A percentile compares a stretch with the other conserved stretches of the same genome.
Evolutionary conservation across 2,888 invertebrate species (phyloP).

Genomic region (Tetragonisca angustula): DNA sequence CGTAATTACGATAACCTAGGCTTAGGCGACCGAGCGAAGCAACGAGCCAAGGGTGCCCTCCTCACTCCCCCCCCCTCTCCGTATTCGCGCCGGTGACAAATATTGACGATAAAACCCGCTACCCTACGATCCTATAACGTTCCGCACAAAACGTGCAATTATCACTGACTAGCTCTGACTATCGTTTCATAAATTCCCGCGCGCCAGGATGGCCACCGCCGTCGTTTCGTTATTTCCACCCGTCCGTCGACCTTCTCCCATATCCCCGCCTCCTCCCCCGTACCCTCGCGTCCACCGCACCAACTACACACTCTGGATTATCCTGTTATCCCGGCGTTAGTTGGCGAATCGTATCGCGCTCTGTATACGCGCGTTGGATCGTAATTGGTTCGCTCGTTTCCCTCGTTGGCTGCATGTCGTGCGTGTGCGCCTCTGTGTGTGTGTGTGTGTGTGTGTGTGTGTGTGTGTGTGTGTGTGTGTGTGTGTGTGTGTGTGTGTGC

Average conservation of each 20-base stretch:
- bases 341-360: neutral
- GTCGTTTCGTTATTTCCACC: slow-evolving; percentile 29
- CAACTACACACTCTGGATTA: neutral
- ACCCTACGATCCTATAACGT: slow-evolving; percentile 52
- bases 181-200: slow-evolving; percentile 38
- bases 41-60: slow-evolving; percentile 49
- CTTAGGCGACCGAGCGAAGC: slow-evolving; percentile 55
- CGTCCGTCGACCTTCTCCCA: slow-evolving; percentile 28
- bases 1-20: slow-evolving; percentile 71
- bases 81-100: slow-evolving; percentile 62
- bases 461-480: fast-evolving
- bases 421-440: too few species aligned
- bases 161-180: slow-evolving; percentile 26
- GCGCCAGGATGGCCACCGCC: neutral
- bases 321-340: neutral
- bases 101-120: slow-evolving; percentile 66
- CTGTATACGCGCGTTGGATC: neutral
- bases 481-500: too few species aligned
- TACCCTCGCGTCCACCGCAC: too few species aligned
- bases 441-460: too few species aligned
- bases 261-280: neutral
- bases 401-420: neutral
- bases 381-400: slow-evolving; percentile 18
- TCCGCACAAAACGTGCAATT: slow-evolving; percentile 58
- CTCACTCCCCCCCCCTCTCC: neutral